These are phyloP conservation scores for Morone chrysops DNA, from an alignment of 2,113 vertebrate species.

Conservation along the genomic window DNA sequence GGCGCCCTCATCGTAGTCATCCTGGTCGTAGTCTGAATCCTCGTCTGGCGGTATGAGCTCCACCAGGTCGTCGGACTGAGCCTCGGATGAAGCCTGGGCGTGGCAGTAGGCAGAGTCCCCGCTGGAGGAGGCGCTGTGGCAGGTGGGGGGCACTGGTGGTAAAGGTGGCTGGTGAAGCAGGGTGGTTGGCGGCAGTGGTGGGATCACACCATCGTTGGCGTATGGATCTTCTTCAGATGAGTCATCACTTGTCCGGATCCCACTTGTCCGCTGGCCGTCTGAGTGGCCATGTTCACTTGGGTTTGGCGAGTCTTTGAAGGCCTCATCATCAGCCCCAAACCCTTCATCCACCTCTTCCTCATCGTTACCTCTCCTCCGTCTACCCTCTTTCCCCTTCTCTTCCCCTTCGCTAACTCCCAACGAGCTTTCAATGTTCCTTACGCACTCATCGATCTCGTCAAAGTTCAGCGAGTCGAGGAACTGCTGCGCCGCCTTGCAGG, in stretches of 20 bases:
- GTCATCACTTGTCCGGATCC: constrained; percentile 96
- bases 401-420: constrained; percentile 79
- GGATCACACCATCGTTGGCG: constrained; percentile 90
- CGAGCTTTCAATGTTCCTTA: constrained; percentile 93
- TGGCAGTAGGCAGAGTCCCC: constrained; percentile 88
- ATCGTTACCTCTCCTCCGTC: constrained; percentile 83
- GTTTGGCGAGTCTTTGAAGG: constrained; percentile 97
- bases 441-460: constrained; percentile 96
- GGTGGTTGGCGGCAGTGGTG: constrained; percentile 70
- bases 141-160: constrained; percentile 70
- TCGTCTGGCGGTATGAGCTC: constrained; percentile 91
- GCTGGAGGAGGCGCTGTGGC: constrained; percentile 82
- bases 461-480: constrained; percentile 97
- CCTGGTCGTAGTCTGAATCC: constrained; percentile 93
- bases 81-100: constrained; percentile 80
- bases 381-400: constrained; percentile 35
- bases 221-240: constrained; percentile 98
- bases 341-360: constrained; percentile 97
- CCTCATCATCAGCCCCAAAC: constrained; percentile 94
- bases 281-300: constrained; percentile 96
- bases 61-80: constrained; percentile 79
- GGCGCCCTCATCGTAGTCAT: constrained; percentile 92
- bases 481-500: constrained; percentile 94
- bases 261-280: constrained; percentile 94
- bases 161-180: constrained; percentile 66